phyloP scores from a whole-genome alignment of 2,797 vertebrate genomes.

The Gambelia wislizenii region DNA sequence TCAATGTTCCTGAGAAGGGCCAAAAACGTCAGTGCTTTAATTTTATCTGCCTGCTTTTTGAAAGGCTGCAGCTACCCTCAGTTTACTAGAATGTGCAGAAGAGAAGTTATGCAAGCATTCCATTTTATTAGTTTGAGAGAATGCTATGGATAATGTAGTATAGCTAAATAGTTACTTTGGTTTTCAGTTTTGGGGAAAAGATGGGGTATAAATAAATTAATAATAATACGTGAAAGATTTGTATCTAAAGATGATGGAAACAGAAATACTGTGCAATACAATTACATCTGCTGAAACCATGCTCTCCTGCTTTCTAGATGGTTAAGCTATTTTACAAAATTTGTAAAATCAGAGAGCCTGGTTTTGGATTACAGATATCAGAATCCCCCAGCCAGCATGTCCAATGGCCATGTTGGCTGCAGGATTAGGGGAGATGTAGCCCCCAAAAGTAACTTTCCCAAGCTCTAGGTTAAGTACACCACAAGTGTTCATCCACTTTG shows the following conservation, averaged over 20 bases:
- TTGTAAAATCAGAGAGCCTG: no score
- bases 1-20: conserved; percentile 26
- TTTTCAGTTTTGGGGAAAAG: no score
- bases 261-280: background rate
- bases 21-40: background rate
- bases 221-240: background rate
- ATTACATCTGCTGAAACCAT: background rate
- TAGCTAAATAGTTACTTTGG: background rate
- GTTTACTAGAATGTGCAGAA: background rate
- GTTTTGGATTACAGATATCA: no score
- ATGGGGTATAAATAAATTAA: no score
- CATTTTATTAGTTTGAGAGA: background rate
- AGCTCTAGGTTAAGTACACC: background rate
- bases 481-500: background rate
- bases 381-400: no score
- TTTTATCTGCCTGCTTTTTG: conserved; percentile 35
- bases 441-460: no score
- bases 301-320: no score
- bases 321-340: background rate
- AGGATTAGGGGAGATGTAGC: no score
- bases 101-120: background rate
- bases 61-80: background rate
- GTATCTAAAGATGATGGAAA: background rate
- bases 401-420: no score
- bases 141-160: background rate